Percentiles rank a stretch among this genome's conserved stretches.
Conservation (phyloP, 2,888 invertebrate species). For the Nomada flava region DNA sequence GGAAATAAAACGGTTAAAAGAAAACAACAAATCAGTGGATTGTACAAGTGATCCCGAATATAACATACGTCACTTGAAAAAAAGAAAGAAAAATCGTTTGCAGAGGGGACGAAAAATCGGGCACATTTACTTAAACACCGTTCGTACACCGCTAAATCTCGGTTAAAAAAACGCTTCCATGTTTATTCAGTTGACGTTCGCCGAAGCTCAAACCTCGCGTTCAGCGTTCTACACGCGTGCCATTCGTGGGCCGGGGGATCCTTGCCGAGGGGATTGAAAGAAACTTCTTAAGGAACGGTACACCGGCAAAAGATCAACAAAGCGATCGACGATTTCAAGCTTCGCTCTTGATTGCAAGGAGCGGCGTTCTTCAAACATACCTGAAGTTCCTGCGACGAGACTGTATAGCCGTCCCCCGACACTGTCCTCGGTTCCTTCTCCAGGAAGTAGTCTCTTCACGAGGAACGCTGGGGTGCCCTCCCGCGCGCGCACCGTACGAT, state of each 20-base stretch:
- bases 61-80: not conserved
- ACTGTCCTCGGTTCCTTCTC: slow-evolving; percentile 25
- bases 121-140: slow-evolving; percentile 15
- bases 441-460: slow-evolving; percentile 22
- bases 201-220: not conserved
- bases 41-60: too few relatives aligned
- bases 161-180: slow-evolving; percentile 14
- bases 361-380: slow-evolving; percentile 46
- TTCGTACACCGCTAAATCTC: slow-evolving; percentile 8
- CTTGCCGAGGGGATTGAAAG: not conserved
- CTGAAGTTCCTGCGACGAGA: slow-evolving; percentile 27
- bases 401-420: not conserved
- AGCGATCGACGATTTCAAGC: slow-evolving; percentile 4
- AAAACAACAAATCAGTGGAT: not conserved
- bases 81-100: not conserved
- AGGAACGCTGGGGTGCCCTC: slow-evolving; percentile 8
- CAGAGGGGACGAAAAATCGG: not conserved
- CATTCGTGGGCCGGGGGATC: not conserved
- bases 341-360: not conserved
- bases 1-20: not conserved
- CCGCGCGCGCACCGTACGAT: slow-evolving; percentile 44
- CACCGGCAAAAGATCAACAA: slow-evolving; percentile 15
- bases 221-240: not conserved
- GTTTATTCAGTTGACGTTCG: slow-evolving; percentile 23
- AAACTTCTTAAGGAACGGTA: not conserved